Base-by-base conservation (phyloP, 2,113 vertebrate species). In the Varanus salvator region DNA sequence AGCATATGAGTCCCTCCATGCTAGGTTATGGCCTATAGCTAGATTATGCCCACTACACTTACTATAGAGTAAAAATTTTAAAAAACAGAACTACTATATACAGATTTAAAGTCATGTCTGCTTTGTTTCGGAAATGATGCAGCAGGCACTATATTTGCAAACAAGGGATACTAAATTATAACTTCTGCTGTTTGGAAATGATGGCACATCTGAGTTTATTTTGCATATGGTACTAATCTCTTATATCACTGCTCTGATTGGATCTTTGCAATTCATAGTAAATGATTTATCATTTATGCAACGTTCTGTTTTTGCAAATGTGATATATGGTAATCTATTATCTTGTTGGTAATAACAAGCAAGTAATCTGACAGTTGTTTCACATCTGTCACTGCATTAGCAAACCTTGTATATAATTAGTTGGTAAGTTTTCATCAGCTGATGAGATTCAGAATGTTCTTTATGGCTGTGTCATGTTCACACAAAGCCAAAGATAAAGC, bases 401-500 rank as follows among this genome's bases (percentile, higher is more conserved):
- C 60, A 89, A 77, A 68, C 60, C n/a, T 29, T 84, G 29, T 31
- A 52, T 77, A 48, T 84, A 89, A 84, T 77, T 77, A 50, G 29
- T 34, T 76, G 72, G 5, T 76, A 27, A 50, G 50, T 48, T 84
- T 84, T 21, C 31, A 23, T 15, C 17, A 38, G 12, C 38, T 76
- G 81, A 52, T 77, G 81, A 76, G 57, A 84, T 89, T 75, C 31
- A 89, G 54, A 66, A 75, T 82, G 64, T 89, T 89, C 34, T 83
- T 83, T 72, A 74, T 60, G 27, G 72, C 50, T 77, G 57, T 78
- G 54, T 60, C 85, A 77, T 64, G 15, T 77, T 76, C 66, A 11
- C 75, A 15, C 57, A 64, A 87, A 66, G 34, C 21, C 29, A 34
- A 86, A 44, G 14, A 38, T 86, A 75, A 50, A 52, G 7, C 17